These are phyloP conservation scores for Brachionus manjavacas DNA, from an alignment of 1,140 invertebrate genomes.

Conservation along the genomic window DNA sequence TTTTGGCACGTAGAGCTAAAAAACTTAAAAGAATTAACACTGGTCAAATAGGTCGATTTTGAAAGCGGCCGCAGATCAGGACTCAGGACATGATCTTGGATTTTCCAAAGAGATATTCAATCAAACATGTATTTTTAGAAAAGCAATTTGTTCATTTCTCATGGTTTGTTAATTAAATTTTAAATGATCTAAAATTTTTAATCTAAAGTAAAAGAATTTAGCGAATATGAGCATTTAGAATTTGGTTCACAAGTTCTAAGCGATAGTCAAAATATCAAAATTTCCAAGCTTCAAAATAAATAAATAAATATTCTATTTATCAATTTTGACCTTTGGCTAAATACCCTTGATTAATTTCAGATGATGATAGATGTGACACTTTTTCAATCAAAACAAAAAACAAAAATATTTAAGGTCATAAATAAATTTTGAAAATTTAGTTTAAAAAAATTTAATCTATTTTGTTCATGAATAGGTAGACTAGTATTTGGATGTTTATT, in stretches of 20 bases:
- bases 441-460: not conserved
- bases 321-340: constrained; percentile 19
- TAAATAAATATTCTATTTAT: constrained; percentile 30
- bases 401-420: constrained; percentile 1
- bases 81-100: not conserved
- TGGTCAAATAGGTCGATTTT: not conserved
- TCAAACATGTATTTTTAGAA: not conserved
- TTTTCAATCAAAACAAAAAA: constrained; percentile 13
- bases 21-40: not conserved
- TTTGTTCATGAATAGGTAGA: not conserved
- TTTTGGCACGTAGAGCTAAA: not conserved
- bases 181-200: not conserved
- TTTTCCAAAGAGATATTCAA: not conserved
- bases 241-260: not conserved
- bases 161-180: not conserved
- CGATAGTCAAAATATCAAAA: not conserved
- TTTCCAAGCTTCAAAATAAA: not conserved
- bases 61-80: not conserved
- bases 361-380: constrained; percentile 32
- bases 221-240: not conserved
- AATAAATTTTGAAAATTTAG: not conserved
- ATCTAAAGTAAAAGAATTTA: not conserved
- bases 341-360: constrained; percentile 31
- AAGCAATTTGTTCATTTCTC: not conserved
- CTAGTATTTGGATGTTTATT: not conserved